Conservation (phyloP, 2,888 invertebrate genomes). For the Synergus gifuensis region DNA sequence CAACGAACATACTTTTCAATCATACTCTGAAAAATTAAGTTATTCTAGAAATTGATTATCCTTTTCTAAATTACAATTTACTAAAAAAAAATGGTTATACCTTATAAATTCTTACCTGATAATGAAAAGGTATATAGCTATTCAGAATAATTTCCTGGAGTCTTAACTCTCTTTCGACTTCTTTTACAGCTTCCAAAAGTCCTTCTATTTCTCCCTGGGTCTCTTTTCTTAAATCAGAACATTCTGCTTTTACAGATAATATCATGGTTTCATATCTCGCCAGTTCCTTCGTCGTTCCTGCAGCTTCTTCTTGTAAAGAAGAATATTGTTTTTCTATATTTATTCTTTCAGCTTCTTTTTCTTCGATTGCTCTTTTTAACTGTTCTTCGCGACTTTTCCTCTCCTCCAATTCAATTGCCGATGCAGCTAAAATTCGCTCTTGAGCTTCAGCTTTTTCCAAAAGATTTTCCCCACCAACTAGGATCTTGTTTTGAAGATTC, state of each 20-base stretch:
- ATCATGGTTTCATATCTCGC: conserved; percentile 93
- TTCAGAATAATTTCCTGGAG: conserved; percentile 94
- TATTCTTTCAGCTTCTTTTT: conserved; percentile 95
- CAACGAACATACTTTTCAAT: conserved; percentile 96
- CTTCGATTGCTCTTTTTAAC: conserved; percentile 88
- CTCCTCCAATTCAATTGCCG: conserved; percentile 89
- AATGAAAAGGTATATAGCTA: conserved; percentile 95
- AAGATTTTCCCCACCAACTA: conserved; percentile 98
- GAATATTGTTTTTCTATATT: conserved; percentile 97
- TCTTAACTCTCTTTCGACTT: conserved; percentile 93
- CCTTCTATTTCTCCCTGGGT: conserved; percentile 99
- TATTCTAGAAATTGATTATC: too few species aligned
- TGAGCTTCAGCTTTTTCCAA: conserved; percentile 98
- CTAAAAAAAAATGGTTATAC: background rate
- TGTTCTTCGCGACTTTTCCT: conserved; percentile 89
- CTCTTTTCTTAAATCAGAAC: conserved; percentile 93
- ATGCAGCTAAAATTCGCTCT: conserved; percentile 91
- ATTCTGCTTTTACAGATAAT: conserved; percentile 90
- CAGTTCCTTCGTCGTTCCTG: conserved; percentile 94
- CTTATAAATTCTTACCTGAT: conserved; percentile 82
- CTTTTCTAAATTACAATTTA: background rate
- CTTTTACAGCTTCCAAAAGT: conserved; percentile 94
- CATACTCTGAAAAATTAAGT: conserved; percentile 81
- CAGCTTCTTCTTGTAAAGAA: conserved; percentile 95
- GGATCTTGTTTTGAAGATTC: conserved; percentile 95